Base-by-base conservation (phyloP, 2,888 invertebrate genomes). In the Hydroisotoma schaefferi region DNA sequence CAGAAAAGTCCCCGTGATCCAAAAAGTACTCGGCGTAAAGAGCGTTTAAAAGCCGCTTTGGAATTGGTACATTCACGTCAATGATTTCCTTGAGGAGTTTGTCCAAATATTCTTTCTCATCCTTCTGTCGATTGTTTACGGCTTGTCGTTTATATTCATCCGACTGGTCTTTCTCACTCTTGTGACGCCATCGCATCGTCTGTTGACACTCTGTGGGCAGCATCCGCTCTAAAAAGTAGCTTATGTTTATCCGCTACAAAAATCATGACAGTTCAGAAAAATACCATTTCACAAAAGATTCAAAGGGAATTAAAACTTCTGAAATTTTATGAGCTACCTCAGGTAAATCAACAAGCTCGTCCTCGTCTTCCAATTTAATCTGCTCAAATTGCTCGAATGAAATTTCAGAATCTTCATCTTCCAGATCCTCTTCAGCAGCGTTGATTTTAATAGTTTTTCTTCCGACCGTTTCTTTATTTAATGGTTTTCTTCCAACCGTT, bases 191-290 rank as follows among this genome's bases (percentile, higher is more conserved):
- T 37, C 27, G 57, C 26, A 65, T 65, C 0, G 61, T 57, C 28
- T 65, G 61, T 57, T 65, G 65, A 22, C 59, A 58, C n/a, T 43
- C 44, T 1, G 57, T 43, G 23, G 65, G 65, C 3, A 65, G 26
- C 60, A 65, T 65, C 18, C 52, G 27, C 15, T 54, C 47, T 2
- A 65, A 37, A 29, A 65, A 65, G 51, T 51, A 60, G 12, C 26
- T 49, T 18, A 65, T 23, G 18, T 65, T 60, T 2, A 65, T 51
- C 47, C 52, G 53, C 59, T 65, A 25, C 25, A 25, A 4, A 57
- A 12, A 27, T 20, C 20, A 52, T 29, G 20, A n/a, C n/a, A n/a
- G n/a, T 5, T 4, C 2, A n/a, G 10, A 10, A 48, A 15, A 25
- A 33, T 15, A 33, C 6, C 6, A 33, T 33, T 33, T 10, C 33